Percentiles rank a stretch among this genome's conserved stretches.
Conservation (phyloP, 2,113 vertebrate genomes). For the Pituophis catenifer region DNA sequence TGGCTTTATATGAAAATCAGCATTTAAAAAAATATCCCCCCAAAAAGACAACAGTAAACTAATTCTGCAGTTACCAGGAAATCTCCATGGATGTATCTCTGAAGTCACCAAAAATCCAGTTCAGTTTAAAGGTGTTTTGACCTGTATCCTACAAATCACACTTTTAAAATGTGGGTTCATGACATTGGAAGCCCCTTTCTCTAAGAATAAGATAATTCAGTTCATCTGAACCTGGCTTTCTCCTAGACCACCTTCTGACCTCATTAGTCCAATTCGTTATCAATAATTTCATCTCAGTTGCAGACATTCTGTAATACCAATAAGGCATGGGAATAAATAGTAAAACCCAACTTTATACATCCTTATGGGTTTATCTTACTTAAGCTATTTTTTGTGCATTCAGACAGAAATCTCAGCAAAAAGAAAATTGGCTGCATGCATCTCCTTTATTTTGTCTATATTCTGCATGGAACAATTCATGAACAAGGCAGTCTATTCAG, state of each 20-base stretch:
- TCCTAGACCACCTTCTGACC: not conserved
- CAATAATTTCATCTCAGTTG: not conserved
- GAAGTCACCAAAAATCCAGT: not conserved
- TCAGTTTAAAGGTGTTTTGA: not conserved
- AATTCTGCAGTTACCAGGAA: not conserved
- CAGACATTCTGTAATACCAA: not conserved
- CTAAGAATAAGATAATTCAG: not conserved
- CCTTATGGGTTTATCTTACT: not conserved
- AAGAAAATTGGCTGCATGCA: not conserved
- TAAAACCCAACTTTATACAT: not conserved
- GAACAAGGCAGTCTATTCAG: not conserved
- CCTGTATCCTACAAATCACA: not conserved
- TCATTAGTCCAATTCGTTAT: not conserved
- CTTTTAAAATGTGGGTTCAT: not conserved
- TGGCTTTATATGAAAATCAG: not conserved
- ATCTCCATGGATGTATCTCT: not conserved
- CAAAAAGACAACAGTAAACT: not conserved
- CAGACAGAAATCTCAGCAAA: not conserved
- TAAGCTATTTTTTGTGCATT: not conserved
- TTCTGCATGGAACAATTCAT: not conserved
- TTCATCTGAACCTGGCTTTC: not conserved
- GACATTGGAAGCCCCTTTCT: not conserved
- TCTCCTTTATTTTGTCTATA: not conserved
- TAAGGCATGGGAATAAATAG: not conserved
- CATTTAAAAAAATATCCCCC: not conserved